Percentiles rank a stretch among this genome's conserved stretches.
phyloP scores from a whole-genome alignment of 2,113 vertebrate genomes.

The Cromileptes altivelis region DNA sequence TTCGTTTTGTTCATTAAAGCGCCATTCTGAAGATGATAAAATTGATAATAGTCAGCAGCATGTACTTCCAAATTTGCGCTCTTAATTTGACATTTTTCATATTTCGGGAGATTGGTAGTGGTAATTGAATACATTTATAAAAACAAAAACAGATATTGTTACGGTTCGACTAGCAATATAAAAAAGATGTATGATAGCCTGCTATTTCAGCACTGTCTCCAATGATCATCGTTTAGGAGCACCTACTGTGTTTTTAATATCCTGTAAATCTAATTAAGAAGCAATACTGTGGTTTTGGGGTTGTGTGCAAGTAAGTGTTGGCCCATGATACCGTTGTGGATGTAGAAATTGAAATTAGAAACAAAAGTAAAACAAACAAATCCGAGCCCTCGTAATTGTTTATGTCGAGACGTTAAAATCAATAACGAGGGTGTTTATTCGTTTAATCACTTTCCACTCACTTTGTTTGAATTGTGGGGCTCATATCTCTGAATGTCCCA shows the following conservation, averaged over 20 bases:
- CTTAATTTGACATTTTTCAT: slow-evolving; percentile 74
- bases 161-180: slow-evolving; percentile 71
- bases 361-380: slow-evolving; percentile 65
- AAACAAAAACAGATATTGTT: slow-evolving; percentile 79
- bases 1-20: slow-evolving; percentile 82
- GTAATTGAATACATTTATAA: slow-evolving; percentile 79
- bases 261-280: slow-evolving; percentile 85
- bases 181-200: slow-evolving; percentile 75
- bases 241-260: slow-evolving; percentile 86
- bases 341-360: slow-evolving; percentile 70
- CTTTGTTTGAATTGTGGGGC: slow-evolving; percentile 61
- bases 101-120: slow-evolving; percentile 62
- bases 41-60: slow-evolving; percentile 71
- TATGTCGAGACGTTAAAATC: slow-evolving; percentile 67
- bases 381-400: slow-evolving; percentile 51
- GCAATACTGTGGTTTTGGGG: slow-evolving; percentile 79
- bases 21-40: slow-evolving; percentile 77
- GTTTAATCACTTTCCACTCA: slow-evolving; percentile 55
- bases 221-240: slow-evolving; percentile 83
- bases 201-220: slow-evolving; percentile 78
- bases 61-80: slow-evolving; percentile 73
- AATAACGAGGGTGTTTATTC: slow-evolving; percentile 69
- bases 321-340: slow-evolving; percentile 54
- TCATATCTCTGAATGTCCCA: slow-evolving; percentile 30
- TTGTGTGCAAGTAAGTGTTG: slow-evolving; percentile 72